phyloP scores from a whole-genome alignment of 2,888 invertebrate genomes.

The Amiota communis region DNA sequence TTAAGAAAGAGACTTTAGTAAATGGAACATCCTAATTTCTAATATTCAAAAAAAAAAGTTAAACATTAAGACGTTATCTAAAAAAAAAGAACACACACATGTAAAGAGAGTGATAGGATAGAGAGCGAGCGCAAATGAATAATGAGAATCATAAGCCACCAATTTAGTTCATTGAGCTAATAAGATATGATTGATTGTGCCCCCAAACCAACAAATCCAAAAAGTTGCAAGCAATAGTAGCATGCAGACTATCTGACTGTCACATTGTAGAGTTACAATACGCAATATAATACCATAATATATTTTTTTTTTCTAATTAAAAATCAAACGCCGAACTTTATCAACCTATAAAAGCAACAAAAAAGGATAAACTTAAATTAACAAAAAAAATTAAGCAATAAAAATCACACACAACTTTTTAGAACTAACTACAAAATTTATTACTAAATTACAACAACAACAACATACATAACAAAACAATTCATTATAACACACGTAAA shows the following conservation, averaged over 20 bases:
- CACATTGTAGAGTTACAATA: too few species aligned
- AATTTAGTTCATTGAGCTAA: too few species aligned
- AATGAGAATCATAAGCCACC: too few species aligned
- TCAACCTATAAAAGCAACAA: conserved; percentile 18
- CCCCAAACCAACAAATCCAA: too few species aligned
- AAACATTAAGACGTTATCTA: neutral
- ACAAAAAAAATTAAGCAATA: conserved; percentile 19
- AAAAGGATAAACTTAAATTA: conserved; percentile 11
- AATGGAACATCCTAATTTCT: conserved; percentile 72
- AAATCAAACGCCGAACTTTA: conserved; percentile 14
- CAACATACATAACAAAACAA: conserved; percentile 29
- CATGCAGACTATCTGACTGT: too few species aligned
- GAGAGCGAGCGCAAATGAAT: too few species aligned
- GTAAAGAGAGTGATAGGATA: too few species aligned
- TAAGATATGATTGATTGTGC: too few species aligned
- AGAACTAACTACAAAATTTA: conserved; percentile 7
- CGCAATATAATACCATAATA: too few species aligned
- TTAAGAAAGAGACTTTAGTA: conserved; percentile 71
- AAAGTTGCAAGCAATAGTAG: too few species aligned
- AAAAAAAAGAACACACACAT: conserved; percentile 30
- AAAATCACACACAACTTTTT: conserved; percentile 7
- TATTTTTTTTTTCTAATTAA: too few species aligned
- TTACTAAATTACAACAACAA: conserved; percentile 29
- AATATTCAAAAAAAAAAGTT: neutral
- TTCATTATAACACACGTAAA: conserved; percentile 30